A percentile compares a stretch with the other conserved stretches of the same genome.
phyloP scores from a whole-genome alignment of 2,113 vertebrate species.

The Tragelaphus strepsiceros region DNA sequence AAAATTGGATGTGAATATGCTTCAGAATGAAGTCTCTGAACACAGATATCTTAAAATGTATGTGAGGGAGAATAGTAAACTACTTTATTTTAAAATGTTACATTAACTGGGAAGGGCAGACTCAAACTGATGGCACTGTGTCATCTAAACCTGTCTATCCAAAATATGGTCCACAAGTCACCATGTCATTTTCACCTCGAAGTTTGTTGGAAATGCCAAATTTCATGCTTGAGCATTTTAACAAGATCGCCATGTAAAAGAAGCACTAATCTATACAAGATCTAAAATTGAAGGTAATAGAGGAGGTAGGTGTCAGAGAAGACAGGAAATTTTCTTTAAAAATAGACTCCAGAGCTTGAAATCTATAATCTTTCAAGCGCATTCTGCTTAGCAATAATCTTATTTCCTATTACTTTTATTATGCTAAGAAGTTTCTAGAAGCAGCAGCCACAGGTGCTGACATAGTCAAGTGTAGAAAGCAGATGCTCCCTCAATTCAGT shows the following conservation, averaged over 20 bases:
- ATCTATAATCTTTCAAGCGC: not conserved
- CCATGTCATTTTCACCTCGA: not conserved
- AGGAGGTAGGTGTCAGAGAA: not conserved
- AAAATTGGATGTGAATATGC: not conserved
- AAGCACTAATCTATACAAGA: not conserved
- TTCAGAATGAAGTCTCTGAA: not conserved
- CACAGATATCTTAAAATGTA: not conserved
- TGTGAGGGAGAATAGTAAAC: not conserved
- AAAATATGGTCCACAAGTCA: not conserved
- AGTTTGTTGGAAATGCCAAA: not conserved
- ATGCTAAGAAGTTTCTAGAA: slow-evolving; percentile 70
- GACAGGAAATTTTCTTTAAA: not conserved
- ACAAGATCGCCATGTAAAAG: not conserved
- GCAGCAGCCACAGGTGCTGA: slow-evolving; percentile 54
- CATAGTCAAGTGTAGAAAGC: slow-evolving; percentile 40
- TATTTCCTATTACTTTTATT: slow-evolving; percentile 66
- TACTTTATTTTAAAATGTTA: not conserved
- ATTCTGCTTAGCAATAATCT: slow-evolving; percentile 45
- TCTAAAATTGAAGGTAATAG: not conserved
- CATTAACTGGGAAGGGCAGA: not conserved
- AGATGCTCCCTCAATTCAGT: slow-evolving; percentile 72
- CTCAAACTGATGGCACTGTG: not conserved
- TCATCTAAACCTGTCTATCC: not conserved
- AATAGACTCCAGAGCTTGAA: not conserved
- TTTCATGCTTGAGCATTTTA: not conserved